Percentiles rank a stretch among this genome's conserved stretches.
Conservation (phyloP, 2,888 invertebrate genomes). For the Tetrapedia diversipes region DNA sequence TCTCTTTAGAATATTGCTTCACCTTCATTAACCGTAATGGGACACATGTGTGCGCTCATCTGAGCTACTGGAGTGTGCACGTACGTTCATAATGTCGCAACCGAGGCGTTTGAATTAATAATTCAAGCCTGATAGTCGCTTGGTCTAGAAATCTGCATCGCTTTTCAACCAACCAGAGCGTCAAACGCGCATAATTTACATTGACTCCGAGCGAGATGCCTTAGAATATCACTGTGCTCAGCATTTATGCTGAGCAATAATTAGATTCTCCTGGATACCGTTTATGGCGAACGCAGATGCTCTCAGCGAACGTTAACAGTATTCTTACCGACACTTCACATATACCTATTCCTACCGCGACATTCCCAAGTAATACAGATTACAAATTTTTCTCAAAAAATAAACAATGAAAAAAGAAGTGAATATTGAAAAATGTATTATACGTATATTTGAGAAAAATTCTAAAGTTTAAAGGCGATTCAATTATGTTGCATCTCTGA, state of each 20-base stretch:
- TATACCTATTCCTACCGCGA: too few relatives aligned
- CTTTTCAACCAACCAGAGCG: not conserved
- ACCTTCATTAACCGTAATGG: conserved; percentile 57
- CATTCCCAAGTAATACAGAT: too few relatives aligned
- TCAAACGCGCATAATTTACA: not conserved
- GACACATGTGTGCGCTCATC: conserved; percentile 11
- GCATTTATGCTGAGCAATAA: not conserved
- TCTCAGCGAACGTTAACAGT: not conserved
- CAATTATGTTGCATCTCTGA: too few relatives aligned
- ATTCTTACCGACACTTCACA: too few relatives aligned
- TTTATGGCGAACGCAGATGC: not conserved
- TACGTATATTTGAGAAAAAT: too few relatives aligned
- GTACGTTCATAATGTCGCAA: conserved; percentile 15
- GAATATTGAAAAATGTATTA: too few relatives aligned
- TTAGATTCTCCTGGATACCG: not conserved
- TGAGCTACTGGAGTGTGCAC: not conserved
- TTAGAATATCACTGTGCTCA: not conserved
- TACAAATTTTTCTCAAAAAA: too few relatives aligned
- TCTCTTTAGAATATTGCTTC: conserved; percentile 27
- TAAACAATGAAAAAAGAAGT: too few relatives aligned
- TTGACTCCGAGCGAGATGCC: not conserved
- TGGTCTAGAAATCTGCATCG: not conserved
- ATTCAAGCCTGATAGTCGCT: not conserved
- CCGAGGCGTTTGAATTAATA: conserved; percentile 15
- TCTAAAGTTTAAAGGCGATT: too few relatives aligned